Evolutionary conservation across 2,797 vertebrate genomes (phyloP), one percentile per base, ranked within the genome.

Genomic region (Sebastes baramenuke): DNA sequence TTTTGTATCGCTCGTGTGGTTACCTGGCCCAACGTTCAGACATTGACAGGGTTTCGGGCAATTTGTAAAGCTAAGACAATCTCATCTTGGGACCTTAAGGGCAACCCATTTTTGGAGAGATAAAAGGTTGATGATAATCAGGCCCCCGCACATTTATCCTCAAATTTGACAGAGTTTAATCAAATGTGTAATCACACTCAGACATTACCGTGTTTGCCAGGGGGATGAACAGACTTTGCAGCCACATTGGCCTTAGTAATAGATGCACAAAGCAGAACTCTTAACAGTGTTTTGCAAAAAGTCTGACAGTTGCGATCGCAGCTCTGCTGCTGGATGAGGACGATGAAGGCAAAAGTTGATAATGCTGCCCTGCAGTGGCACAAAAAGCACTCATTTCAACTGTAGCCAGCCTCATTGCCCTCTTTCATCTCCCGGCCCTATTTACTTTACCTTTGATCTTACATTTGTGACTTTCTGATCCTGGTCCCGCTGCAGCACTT

Each of bases 401-500:
- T 54, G 25, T n/a, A 73, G 58, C 61, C 49, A 8, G 16, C 66
- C 67, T 85, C 68, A 81, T 83, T 85, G 68, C 20, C 74, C 81
- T 83, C 90, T 92, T 92, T 93, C 88, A 93, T 93, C 84, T 86
- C 49, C 80, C 25, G 79, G 66, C 80, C 81, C 69, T 81, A 52
- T 79, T 80, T 24, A 61, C 60, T 82, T 82, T 84, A 87, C 77
- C 88, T 91, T 93, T 93, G 87, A 92, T 94, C 91, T 85, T 79
- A 72, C 88, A 82, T 90, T 79, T 90, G 74, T 79, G 76, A 86
- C 85, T 86, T 64, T 8, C 20, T 11, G 7, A 46, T 77, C 58
- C 38, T 18, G 69, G 65, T 75, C 77, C 4, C 4, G 69, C 89
- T 20, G 76, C 74, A 61, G 84, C 85, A 87, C 89, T 91, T 85